Percentiles rank a stretch among this genome's conserved stretches.
These are phyloP conservation scores for Phragmatobia fuliginosa DNA, from an alignment of 2,888 invertebrate genomes.

Conservation along the genomic window DNA sequence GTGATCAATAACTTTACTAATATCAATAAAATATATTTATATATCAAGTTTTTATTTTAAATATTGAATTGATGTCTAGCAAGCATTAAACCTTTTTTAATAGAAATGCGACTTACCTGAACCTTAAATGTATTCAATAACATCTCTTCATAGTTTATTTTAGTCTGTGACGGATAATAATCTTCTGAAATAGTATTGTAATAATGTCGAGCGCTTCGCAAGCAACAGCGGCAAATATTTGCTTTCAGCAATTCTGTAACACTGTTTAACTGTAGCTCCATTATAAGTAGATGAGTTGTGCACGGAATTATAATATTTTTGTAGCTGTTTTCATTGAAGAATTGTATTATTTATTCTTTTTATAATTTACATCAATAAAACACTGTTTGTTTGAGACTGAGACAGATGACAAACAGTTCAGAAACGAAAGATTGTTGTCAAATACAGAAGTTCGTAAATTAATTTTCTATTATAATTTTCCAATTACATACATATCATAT, in stretches of 20 bases:
- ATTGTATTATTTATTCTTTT: slow-evolving; percentile 1
- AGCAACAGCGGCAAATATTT: slow-evolving; percentile 64
- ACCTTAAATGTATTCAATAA: slow-evolving; percentile 63
- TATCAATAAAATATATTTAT: not conserved
- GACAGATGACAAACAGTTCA: slow-evolving; percentile 8
- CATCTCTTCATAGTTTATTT: slow-evolving; percentile 59
- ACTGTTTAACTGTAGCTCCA: slow-evolving; percentile 33
- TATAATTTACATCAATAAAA: not conserved
- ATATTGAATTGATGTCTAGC: not conserved
- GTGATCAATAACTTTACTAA: not conserved
- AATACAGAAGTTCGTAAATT: not conserved
- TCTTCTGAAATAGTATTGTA: slow-evolving; percentile 53
- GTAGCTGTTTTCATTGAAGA: slow-evolving; percentile 11
- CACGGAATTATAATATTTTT: not conserved
- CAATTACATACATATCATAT: no score
- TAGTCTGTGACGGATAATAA: slow-evolving; percentile 51
- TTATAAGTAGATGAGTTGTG: slow-evolving; percentile 18
- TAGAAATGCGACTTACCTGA: slow-evolving; percentile 51
- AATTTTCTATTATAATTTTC: no score
- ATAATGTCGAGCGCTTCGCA: slow-evolving; percentile 42
- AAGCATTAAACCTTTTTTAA: not conserved
- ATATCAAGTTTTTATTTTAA: not conserved
- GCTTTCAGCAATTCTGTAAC: slow-evolving; percentile 22
- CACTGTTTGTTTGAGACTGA: not conserved
- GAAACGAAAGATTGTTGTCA: not conserved